phyloP scores from a whole-genome alignment of 2,113 vertebrate genomes.

The Chlorodrepanis virens region DNA sequence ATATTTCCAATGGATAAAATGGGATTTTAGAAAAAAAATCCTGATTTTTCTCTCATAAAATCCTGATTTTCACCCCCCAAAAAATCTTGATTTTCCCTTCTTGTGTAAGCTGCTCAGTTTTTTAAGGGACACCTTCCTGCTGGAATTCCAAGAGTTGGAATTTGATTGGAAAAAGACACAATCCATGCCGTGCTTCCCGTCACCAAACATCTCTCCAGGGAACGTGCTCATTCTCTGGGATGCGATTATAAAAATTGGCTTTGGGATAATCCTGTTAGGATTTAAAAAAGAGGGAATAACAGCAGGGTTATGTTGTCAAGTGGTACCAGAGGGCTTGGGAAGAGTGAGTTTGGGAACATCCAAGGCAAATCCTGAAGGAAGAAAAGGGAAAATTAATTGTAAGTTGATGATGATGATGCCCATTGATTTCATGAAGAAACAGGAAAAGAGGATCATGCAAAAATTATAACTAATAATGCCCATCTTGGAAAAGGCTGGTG shows the following conservation, averaged over 20 bases:
- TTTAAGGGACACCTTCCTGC: background rate
- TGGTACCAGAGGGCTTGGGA: background rate
- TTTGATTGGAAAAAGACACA: background rate
- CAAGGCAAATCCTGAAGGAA: background rate
- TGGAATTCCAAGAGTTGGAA: background rate
- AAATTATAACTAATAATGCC: background rate
- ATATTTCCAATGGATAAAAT: conserved; percentile 65
- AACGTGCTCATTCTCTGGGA: rapidly evolving
- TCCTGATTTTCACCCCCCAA: background rate
- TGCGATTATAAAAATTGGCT: conserved; percentile 16
- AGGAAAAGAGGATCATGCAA: rapidly evolving
- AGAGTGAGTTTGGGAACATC: background rate
- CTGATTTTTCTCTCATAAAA: conserved; percentile 32
- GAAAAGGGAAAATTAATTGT: background rate
- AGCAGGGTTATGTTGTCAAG: background rate
- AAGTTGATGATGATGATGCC: rapidly evolving
- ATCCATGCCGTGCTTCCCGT: background rate
- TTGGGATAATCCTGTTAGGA: conserved; percentile 25
- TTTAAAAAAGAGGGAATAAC: background rate
- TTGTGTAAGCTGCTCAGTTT: background rate
- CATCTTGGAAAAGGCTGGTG: background rate
- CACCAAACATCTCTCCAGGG: background rate
- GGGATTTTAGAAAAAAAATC: conserved; percentile 58
- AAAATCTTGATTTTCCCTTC: conserved; percentile 57
- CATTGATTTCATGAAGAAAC: background rate